These are phyloP conservation scores for Microctonus aethiopoides DNA, from an alignment of 2,888 invertebrate genomes.

Conservation along the genomic window DNA sequence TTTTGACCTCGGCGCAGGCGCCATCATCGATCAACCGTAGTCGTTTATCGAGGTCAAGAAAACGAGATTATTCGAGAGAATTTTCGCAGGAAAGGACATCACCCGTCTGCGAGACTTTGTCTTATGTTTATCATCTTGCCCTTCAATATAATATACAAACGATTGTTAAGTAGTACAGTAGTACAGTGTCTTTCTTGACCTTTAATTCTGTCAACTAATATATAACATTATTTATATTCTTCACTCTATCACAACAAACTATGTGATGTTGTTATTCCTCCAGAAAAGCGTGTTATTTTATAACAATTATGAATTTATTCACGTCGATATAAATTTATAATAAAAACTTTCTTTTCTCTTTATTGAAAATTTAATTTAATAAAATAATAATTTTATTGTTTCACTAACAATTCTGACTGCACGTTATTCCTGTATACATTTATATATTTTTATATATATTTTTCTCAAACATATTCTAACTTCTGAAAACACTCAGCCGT, in stretches of 20 bases:
- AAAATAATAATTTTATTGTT: neutral
- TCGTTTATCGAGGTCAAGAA: conserved; percentile 13
- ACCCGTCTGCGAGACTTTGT: conserved; percentile 1
- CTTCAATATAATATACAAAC: no score
- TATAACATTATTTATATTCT: no score
- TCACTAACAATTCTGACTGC: neutral
- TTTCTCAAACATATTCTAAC: conserved; percentile 15
- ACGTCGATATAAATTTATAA: no score
- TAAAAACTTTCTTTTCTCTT: no score
- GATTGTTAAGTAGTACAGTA: no score
- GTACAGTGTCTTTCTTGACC: no score
- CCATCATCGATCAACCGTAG: conserved; percentile 31
- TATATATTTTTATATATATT: neutral
- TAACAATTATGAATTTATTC: no score
- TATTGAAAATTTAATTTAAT: no score
- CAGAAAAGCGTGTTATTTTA: no score
- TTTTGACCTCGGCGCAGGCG: conserved; percentile 33
- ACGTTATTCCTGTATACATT: neutral
- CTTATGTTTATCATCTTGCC: neutral
- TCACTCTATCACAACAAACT: no score
- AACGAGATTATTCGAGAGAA: conserved; percentile 29
- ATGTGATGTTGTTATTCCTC: no score
- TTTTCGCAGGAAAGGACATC: conserved; percentile 19
- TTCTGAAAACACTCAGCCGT: conserved; percentile 20
- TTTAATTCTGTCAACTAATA: no score